Evolutionary conservation across 2,888 invertebrate species (phyloP).

Genomic region (Apoda limacodes): DNA sequence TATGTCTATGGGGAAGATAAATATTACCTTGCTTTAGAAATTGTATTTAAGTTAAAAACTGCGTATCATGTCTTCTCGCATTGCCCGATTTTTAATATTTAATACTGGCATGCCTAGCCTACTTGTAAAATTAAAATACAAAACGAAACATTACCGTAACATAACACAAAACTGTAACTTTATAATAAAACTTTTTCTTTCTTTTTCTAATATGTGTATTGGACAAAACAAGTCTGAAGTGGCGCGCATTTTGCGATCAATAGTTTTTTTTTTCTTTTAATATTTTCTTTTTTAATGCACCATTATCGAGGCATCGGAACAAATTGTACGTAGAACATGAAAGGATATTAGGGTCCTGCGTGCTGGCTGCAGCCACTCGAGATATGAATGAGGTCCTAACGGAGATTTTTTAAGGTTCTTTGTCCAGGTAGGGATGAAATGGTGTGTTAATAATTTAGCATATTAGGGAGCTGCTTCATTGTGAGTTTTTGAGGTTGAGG

Average conservation of each 20-base stretch:
- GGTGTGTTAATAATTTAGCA: conserved; percentile 47
- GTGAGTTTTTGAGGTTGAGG: too few species aligned
- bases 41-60: too few species aligned
- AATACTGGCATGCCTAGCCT: too few species aligned
- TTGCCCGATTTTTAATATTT: too few species aligned
- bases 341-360: conserved; percentile 53
- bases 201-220: conserved; percentile 61
- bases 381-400: conserved; percentile 55
- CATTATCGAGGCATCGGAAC: conserved; percentile 56
- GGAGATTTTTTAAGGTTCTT: conserved; percentile 52
- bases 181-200: too few species aligned
- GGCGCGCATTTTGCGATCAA: conserved; percentile 52
- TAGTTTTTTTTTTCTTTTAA: conserved; percentile 52
- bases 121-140: too few species aligned
- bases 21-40: too few species aligned
- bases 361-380: conserved; percentile 51
- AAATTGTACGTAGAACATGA: conserved; percentile 53
- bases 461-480: too few species aligned
- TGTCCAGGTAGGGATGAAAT: conserved; percentile 53
- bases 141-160: too few species aligned
- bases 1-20: too few species aligned
- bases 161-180: too few species aligned
- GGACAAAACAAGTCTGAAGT: conserved; percentile 59
- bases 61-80: too few species aligned
- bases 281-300: conserved; percentile 48